These are phyloP conservation scores for Salarias fasciatus DNA, from an alignment of 2,797 vertebrate species.

Conservation along the genomic window DNA sequence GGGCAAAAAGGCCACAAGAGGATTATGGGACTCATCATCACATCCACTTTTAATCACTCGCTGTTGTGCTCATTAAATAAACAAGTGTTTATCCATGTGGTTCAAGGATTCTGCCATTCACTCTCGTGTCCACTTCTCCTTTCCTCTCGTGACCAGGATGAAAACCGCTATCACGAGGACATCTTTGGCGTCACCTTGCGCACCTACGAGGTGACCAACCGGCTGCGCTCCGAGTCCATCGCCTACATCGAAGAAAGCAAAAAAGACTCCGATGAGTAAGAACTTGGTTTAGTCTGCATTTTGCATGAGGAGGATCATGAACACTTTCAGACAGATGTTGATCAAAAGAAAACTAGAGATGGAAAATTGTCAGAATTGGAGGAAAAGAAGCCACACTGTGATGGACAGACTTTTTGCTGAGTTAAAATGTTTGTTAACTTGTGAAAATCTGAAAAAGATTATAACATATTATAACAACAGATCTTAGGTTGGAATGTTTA, in stretches of 20 bases:
- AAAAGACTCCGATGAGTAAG: conserved; percentile 96
- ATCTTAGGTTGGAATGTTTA: no score
- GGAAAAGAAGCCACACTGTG: no score
- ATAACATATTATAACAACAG: no score
- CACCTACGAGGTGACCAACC: conserved; percentile 97
- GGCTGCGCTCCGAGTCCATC: conserved; percentile 98
- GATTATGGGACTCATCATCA: conserved; percentile 8
- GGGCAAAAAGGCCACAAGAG: conserved; percentile 11
- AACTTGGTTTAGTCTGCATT: not conserved
- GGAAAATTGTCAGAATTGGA: no score
- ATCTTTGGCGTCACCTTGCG: conserved; percentile 98
- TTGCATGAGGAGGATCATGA: not conserved
- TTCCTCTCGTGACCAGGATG: conserved; percentile 83
- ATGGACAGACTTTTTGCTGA: no score
- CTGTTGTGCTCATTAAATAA: not conserved
- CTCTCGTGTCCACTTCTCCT: not conserved
- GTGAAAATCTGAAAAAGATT: no score
- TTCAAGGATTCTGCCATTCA: not conserved
- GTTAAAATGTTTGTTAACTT: no score
- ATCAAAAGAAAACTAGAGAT: no score
- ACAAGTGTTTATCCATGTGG: not conserved
- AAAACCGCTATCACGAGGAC: conserved; percentile 97
- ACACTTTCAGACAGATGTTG: not conserved
- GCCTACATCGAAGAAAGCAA: conserved; percentile 98
- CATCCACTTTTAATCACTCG: not conserved